Conservation (phyloP, 2,113 vertebrate species). For the Hippocampus mohnikei region DNA sequence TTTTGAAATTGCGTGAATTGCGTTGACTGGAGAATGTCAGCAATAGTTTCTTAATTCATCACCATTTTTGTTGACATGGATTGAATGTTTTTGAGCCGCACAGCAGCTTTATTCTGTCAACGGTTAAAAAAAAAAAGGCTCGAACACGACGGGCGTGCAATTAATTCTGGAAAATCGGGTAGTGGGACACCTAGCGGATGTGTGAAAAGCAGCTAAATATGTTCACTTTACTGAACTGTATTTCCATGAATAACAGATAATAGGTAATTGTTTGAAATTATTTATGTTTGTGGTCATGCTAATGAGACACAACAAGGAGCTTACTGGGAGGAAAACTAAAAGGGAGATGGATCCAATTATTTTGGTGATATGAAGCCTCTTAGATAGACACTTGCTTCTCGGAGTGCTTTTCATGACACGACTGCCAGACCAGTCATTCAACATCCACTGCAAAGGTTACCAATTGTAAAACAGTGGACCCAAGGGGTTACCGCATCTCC, state of each 20-base stretch:
- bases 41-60: too few species aligned
- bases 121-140: slow-evolving; percentile 17
- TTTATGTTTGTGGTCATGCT: background rate
- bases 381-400: too few species aligned
- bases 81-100: background rate
- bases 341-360: background rate
- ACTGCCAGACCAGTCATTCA: background rate
- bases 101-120: slow-evolving; percentile 26
- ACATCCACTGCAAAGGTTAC: background rate
- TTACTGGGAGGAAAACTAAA: too few species aligned
- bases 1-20: background rate
- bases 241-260: background rate
- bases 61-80: background rate
- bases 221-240: too few species aligned
- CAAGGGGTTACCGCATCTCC: too few species aligned
- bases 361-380: too few species aligned
- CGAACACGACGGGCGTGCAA: slow-evolving; percentile 14
- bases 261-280: background rate
- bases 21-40: background rate
- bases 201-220: slow-evolving; percentile 3
- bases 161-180: slow-evolving; percentile 19
- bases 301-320: too few species aligned
- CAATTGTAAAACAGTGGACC: background rate
- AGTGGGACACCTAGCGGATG: slow-evolving; percentile 50
- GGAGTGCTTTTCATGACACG: background rate